Evolutionary conservation across 2,888 invertebrate species (phyloP), one percentile per base, ranked within the genome.

Genomic region (Polydrusus pterygomalis): DNA sequence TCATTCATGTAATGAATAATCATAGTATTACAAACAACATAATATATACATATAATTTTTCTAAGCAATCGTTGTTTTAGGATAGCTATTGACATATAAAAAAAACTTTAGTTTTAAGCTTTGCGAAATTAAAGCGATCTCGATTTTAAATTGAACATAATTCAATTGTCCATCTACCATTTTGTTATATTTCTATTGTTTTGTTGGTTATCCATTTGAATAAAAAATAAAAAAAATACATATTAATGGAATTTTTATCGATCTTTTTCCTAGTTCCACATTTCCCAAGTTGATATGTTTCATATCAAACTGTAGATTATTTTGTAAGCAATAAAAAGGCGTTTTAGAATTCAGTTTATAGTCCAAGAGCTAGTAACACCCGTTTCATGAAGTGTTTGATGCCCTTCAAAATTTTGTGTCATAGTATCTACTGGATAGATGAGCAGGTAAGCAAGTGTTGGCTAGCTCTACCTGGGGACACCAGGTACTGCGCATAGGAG

Each of bases 61-160:
- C 88, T 88, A 88, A 88, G 87, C 88, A 87, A 87, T 87, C 87
- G 87, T 87, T 87, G 87, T 87, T 87, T 87, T 87, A 87, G 87
- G 85, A 79, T 87, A 87, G 87, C 86, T 86, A 87, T 87, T 87
- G 85, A 84, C 86, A 87, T 85, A 86, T 85, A 86, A 87, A 87
- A 84, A 86, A 87, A 25, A 84, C 84, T 87, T 87, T 87, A 87
- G 86, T 87, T 87, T 85, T 87, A 87, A 87, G 87, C 87, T 87
- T 87, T 86, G 87, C 87, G 87, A 86, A 86, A 86, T 86, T 87
- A 87, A 87, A 87, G 87, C 86, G 86, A 85, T 85, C 85, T 87
- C 87, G 86, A 86, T 86, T 86, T 85, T 84, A 81, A 74, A 81
- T 82, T 82, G 81, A 81, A 82, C 81, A 83, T 82, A 80, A 81